Evolutionary conservation across 2,797 vertebrate species (phyloP).

Genomic region (Scolopax bukidnonensis): DNA sequence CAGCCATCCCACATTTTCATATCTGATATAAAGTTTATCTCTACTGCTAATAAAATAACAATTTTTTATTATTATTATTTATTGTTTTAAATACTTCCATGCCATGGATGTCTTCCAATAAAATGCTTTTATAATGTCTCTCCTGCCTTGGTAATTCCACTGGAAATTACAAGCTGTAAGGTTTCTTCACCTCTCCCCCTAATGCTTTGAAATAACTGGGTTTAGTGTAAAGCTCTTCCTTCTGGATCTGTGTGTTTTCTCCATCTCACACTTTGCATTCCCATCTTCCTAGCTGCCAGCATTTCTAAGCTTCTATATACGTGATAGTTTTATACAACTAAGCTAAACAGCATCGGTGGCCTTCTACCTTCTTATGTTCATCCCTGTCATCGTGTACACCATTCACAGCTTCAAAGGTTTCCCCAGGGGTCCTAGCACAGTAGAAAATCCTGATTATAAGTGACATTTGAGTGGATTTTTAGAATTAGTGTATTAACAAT

Average conservation of each 20-base stretch:
- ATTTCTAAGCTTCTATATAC: slow-evolving; percentile 70
- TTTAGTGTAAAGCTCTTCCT: slow-evolving; percentile 70
- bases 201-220: slow-evolving; percentile 58
- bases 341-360: slow-evolving; percentile 68
- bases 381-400: slow-evolving; percentile 74
- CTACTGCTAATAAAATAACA: slow-evolving; percentile 78
- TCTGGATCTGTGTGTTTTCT: slow-evolving; percentile 61
- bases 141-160: slow-evolving; percentile 70
- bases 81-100: slow-evolving; percentile 79
- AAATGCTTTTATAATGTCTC: slow-evolving; percentile 77
- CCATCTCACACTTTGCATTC: slow-evolving; percentile 62
- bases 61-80: slow-evolving; percentile 65
- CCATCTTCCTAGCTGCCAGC: slow-evolving; percentile 70
- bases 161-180: slow-evolving; percentile 76
- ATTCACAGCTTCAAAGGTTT: slow-evolving; percentile 79
- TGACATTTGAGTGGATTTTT: slow-evolving; percentile 85
- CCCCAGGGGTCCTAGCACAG: slow-evolving; percentile 81
- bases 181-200: slow-evolving; percentile 66
- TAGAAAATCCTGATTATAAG: slow-evolving; percentile 85
- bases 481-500: slow-evolving; percentile 86
- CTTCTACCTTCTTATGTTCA: slow-evolving; percentile 75
- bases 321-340: slow-evolving; percentile 78
- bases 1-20: slow-evolving; percentile 63
- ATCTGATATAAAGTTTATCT: slow-evolving; percentile 73
- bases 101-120: slow-evolving; percentile 72